These are phyloP conservation scores for Chondrilla cf. caribensis DNA, from an alignment of 37 sponge, comb jelly and placozoan species.

Conservation along the genomic window DNA sequence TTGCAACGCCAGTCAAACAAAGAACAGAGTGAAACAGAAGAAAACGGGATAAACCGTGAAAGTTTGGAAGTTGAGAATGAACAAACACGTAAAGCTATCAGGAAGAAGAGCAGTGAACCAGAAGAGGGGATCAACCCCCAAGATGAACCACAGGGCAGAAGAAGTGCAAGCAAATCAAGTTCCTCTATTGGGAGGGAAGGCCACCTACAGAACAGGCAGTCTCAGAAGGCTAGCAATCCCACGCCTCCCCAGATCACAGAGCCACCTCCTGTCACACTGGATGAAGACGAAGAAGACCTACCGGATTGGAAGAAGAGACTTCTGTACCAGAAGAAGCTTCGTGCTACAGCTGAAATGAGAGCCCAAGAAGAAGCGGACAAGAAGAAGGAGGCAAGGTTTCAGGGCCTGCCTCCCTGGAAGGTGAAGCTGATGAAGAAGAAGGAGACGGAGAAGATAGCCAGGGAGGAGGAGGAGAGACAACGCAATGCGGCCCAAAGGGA, in stretches of 20 bases:
- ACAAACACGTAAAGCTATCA: not conserved
- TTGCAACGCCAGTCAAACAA: not conserved
- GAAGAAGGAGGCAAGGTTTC: conserved; percentile 36
- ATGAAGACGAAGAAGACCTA: conserved; percentile 22
- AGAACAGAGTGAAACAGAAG: not conserved
- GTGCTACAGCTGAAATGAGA: not conserved
- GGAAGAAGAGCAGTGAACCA: not conserved
- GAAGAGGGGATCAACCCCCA: not conserved
- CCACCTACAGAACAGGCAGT: not conserved
- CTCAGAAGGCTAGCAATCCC: not conserved
- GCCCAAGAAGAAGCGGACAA: not conserved
- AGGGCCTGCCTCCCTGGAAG: conserved; percentile 70
- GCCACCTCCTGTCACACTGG: not conserved
- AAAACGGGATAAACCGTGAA: not conserved
- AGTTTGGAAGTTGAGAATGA: not conserved
- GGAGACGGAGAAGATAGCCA: conserved; percentile 20
- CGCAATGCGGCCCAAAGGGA: conserved; percentile 16
- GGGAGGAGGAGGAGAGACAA: conserved; percentile 19
- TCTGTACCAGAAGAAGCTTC: conserved; percentile 36
- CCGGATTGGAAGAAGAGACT: conserved; percentile 76
- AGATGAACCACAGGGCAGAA: not conserved
- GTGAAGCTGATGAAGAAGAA: conserved; percentile 63
- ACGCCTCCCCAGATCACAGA: not conserved
- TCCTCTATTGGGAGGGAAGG: not conserved
- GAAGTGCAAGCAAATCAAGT: not conserved